These are phyloP conservation scores for Periophthalmodon schlosseri DNA, from an alignment of 2,113 vertebrate species.

Conservation along the genomic window DNA sequence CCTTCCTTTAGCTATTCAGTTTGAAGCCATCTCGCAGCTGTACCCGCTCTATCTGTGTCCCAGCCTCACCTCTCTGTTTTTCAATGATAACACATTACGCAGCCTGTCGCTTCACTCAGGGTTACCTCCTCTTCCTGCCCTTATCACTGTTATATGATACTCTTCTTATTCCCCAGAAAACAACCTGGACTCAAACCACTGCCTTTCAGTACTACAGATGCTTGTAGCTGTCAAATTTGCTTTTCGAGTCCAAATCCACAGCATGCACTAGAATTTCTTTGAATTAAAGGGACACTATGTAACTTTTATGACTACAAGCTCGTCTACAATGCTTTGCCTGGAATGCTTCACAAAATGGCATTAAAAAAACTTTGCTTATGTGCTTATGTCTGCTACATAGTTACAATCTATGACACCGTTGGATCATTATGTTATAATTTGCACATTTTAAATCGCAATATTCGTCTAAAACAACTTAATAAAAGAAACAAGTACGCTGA, in stretches of 20 bases:
- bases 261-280: constrained; percentile 35
- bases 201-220: constrained; percentile 15
- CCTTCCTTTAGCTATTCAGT: neutral
- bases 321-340: too few relatives aligned
- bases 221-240: constrained; percentile 51
- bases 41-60: neutral
- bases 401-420: too few relatives aligned
- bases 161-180: constrained; percentile 58
- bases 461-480: too few relatives aligned
- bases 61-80: constrained; percentile 7
- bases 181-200: constrained; percentile 29
- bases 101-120: constrained; percentile 38
- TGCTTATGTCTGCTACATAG: too few relatives aligned
- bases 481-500: too few relatives aligned
- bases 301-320: too few relatives aligned
- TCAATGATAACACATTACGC: constrained; percentile 54
- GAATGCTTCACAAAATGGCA: too few relatives aligned
- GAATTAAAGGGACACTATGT: neutral
- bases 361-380: too few relatives aligned
- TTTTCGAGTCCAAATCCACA: constrained; percentile 27
- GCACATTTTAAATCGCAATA: too few relatives aligned
- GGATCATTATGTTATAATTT: too few relatives aligned
- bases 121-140: constrained; percentile 68
- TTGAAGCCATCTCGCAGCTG: neutral
- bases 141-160: constrained; percentile 70